Evolutionary conservation across 2,797 vertebrate species (phyloP).

Genomic region (Scleropages formosus): DNA sequence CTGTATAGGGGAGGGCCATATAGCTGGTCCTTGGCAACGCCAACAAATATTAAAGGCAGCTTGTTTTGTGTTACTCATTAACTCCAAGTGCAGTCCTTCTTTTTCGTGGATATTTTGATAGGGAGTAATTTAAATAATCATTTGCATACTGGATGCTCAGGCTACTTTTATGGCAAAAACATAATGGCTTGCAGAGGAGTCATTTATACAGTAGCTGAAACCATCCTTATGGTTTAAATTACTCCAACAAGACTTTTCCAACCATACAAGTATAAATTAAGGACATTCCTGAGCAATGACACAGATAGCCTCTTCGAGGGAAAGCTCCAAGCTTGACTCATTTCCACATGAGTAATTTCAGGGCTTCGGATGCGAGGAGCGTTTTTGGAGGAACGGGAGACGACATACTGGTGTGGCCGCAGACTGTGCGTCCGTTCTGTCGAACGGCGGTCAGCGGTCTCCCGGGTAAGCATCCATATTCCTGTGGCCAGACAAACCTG

Average conservation of each 20-base stretch:
- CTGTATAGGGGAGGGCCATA: constrained; percentile 40
- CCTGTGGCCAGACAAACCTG: too few species aligned
- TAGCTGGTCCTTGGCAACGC: constrained; percentile 53
- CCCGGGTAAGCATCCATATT: too few species aligned
- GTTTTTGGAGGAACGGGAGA: not conserved
- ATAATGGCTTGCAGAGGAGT: constrained; percentile 59
- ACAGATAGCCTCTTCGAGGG: constrained; percentile 55
- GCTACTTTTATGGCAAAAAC: constrained; percentile 50
- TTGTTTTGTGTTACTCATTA: constrained; percentile 60
- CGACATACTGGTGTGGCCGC: not conserved
- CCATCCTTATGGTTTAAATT: constrained; percentile 64
- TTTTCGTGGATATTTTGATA: constrained; percentile 68
- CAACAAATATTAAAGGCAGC: constrained; percentile 65
- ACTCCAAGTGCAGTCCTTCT: constrained; percentile 54
- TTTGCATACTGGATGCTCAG: constrained; percentile 71
- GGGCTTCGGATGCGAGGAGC: constrained; percentile 36
- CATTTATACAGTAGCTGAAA: constrained; percentile 64
- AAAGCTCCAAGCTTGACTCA: constrained; percentile 55
- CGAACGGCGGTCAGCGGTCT: too few species aligned
- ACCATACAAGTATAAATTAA: constrained; percentile 67
- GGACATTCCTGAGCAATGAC: constrained; percentile 66
- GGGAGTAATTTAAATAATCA: constrained; percentile 71
- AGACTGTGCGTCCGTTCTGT: not conserved
- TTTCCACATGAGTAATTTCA: constrained; percentile 58
- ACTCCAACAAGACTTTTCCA: constrained; percentile 65